These are phyloP conservation scores for Neolamprologus tretocephalus DNA, from an alignment of 2,113 vertebrate species.

Conservation along the genomic window DNA sequence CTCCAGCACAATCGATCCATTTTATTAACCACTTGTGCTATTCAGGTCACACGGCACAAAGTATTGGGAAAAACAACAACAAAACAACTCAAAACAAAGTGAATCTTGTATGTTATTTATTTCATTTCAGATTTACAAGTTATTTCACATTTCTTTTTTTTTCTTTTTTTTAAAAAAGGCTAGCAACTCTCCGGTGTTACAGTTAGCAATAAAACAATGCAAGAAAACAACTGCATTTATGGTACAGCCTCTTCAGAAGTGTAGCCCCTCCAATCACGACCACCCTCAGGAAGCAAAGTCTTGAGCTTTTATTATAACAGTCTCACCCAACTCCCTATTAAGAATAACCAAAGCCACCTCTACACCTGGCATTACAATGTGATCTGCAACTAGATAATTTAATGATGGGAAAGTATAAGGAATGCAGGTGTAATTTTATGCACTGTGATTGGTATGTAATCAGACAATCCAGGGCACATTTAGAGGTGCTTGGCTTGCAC, in stretches of 20 bases:
- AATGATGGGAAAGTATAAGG: no score
- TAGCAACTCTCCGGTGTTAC: conserved; percentile 46
- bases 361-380: background rate
- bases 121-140: conserved; percentile 49
- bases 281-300: background rate
- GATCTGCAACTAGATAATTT: background rate
- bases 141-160: conserved; percentile 34
- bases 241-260: conserved; percentile 14
- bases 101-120: conserved; percentile 67
- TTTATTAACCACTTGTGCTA: background rate
- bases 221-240: conserved; percentile 30
- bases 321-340: background rate
- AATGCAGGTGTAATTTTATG: background rate
- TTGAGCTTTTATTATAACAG: background rate
- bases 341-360: background rate
- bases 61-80: background rate
- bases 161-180: background rate
- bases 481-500: background rate
- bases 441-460: background rate
- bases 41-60: background rate
- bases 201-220: conserved; percentile 28
- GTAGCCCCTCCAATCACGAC: conserved; percentile 3
- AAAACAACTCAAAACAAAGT: conserved; percentile 34
- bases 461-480: background rate
- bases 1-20: background rate